These are phyloP conservation scores for Subanguina moxae DNA, from an alignment of 1,140 invertebrate species.

Conservation along the genomic window DNA sequence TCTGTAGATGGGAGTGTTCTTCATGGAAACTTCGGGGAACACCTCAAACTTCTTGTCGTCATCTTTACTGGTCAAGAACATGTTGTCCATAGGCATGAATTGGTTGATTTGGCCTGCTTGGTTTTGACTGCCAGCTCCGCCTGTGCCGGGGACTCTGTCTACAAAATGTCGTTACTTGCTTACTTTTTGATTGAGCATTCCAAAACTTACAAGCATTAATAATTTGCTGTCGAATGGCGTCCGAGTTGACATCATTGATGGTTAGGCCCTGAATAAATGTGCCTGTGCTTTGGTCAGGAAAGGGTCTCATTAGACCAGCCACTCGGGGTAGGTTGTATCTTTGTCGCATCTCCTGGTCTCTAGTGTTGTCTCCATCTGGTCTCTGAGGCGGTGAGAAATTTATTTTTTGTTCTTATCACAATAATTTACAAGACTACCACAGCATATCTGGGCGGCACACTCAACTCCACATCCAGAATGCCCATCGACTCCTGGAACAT, in stretches of 20 bases:
- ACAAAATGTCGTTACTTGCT: conserved; percentile 21
- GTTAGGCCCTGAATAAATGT: conserved; percentile 42
- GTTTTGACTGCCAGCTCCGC: conserved; percentile 41
- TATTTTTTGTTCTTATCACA: background rate
- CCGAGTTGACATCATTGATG: conserved; percentile 56
- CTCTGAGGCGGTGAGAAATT: conserved; percentile 38
- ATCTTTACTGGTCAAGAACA: conserved; percentile 47
- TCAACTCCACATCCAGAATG: conserved; percentile 50
- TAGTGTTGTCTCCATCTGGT: conserved; percentile 59
- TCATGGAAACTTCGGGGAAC: conserved; percentile 48
- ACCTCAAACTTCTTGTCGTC: conserved; percentile 55
- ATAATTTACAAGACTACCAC: conserved; percentile 31
- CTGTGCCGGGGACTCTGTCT: conserved; percentile 51
- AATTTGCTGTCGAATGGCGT: conserved; percentile 53
- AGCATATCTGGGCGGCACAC: conserved; percentile 54
- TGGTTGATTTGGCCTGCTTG: conserved; percentile 42
- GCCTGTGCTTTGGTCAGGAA: conserved; percentile 54
- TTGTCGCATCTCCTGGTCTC: conserved; percentile 47
- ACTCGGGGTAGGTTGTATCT: conserved; percentile 53
- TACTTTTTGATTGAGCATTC: background rate
- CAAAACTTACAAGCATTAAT: conserved; percentile 50
- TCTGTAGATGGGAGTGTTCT: conserved; percentile 47
- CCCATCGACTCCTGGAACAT: conserved; percentile 58
- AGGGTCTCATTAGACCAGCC: conserved; percentile 52
- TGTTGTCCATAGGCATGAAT: conserved; percentile 56